Conservation (phyloP, 2,888 invertebrate species). For the Chouioia cunea region DNA sequence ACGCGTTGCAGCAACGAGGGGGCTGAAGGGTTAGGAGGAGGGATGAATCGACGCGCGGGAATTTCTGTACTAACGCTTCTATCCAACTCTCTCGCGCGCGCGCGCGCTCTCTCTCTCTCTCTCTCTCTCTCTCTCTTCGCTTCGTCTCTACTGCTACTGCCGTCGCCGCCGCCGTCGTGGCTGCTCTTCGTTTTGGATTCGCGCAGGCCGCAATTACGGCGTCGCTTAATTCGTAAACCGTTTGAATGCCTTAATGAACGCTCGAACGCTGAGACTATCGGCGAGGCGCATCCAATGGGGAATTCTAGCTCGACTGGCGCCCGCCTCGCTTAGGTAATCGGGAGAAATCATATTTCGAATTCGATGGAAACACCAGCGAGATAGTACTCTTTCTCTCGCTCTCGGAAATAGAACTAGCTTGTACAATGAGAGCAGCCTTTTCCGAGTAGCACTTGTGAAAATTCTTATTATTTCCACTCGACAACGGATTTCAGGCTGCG, state of each 20-base stretch:
- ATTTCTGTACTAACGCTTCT: slow-evolving; percentile 37
- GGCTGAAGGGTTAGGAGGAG: neutral
- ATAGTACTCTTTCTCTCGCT: slow-evolving; percentile 6
- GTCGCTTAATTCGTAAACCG: slow-evolving; percentile 57
- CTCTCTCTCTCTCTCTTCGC: slow-evolving; percentile 11
- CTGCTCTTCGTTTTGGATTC: slow-evolving; percentile 52
- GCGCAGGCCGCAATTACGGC: slow-evolving; percentile 53
- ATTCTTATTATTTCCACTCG: slow-evolving; percentile 33
- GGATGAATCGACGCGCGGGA: slow-evolving; percentile 38
- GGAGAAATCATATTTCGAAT: slow-evolving; percentile 53
- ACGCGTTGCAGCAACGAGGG: neutral
- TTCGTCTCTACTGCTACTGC: neutral
- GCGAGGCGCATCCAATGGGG: slow-evolving; percentile 47
- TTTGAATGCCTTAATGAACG: slow-evolving; percentile 56
- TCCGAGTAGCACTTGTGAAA: neutral
- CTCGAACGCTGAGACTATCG: slow-evolving; percentile 49
- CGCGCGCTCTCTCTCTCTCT: slow-evolving; percentile 27
- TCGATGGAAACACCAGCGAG: slow-evolving; percentile 38
- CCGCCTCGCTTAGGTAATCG: slow-evolving; percentile 48
- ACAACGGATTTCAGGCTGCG: slow-evolving; percentile 19
- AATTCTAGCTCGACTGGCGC: slow-evolving; percentile 39
- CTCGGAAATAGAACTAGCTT: neutral
- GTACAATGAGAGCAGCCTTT: neutral
- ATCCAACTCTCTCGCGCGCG: slow-evolving; percentile 39
- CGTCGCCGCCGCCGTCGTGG: slow-evolving; percentile 12